phyloP scores from a whole-genome alignment of 92 coral and sea anemone species.

The Phenganax subtilis region DNA sequence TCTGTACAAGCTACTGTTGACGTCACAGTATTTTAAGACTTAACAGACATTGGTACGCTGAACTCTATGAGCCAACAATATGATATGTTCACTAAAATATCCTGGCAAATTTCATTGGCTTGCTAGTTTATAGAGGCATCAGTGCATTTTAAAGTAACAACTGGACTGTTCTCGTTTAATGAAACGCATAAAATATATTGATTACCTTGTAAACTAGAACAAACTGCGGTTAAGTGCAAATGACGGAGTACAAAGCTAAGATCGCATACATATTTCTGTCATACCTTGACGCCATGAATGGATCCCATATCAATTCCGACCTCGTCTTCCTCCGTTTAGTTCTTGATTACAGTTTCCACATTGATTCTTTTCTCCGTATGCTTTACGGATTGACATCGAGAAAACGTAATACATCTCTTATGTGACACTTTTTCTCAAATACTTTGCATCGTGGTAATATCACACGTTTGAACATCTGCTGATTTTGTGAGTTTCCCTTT shows the following conservation, averaged over 20 bases:
- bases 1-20: too few species aligned
- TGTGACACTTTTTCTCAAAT: constrained; percentile 16
- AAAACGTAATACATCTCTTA: constrained; percentile 34
- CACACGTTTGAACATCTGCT: constrained; percentile 18
- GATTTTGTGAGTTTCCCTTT: constrained; percentile 30
- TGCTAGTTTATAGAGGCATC: too few species aligned
- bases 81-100: too few species aligned
- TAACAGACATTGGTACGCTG: too few species aligned
- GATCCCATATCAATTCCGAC: not conserved
- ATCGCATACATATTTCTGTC: not conserved
- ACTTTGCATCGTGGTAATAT: constrained; percentile 1
- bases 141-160: too few species aligned
- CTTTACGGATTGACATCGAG: not conserved
- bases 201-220: not conserved
- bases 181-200: not conserved
- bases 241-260: too few species aligned
- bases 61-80: too few species aligned
- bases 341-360: not conserved
- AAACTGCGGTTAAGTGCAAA: not conserved
- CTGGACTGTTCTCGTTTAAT: too few species aligned
- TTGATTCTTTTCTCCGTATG: not conserved
- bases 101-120: too few species aligned
- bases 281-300: not conserved
- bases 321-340: not conserved
- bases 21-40: too few species aligned